Evolutionary conservation across 53 echinoderm and acorn worm species (phyloP).

Genomic region (Crossaster papposus): DNA sequence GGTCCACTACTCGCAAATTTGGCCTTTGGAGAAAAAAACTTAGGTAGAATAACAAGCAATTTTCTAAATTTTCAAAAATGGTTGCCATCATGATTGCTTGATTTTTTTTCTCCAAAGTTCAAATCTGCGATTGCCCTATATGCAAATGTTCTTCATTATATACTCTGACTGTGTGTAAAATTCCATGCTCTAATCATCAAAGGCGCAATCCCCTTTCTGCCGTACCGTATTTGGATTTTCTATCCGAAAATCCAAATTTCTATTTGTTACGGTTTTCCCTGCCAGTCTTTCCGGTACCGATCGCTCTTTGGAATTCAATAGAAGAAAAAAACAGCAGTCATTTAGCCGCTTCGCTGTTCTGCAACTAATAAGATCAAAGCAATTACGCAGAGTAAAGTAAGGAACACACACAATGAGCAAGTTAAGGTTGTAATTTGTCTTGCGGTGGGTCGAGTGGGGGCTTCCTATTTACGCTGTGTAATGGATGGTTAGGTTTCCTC

Average conservation of each 20-base stretch:
- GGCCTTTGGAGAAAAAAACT: too few relatives aligned
- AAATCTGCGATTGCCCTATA: too few relatives aligned
- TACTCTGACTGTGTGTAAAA: too few relatives aligned
- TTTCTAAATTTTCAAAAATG: too few relatives aligned
- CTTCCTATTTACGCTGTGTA: background rate
- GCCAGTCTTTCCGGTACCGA: background rate
- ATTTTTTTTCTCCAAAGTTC: too few relatives aligned
- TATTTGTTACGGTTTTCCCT: background rate
- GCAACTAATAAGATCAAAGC: background rate
- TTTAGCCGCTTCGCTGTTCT: background rate
- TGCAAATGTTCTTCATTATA: too few relatives aligned
- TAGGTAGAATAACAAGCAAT: too few relatives aligned
- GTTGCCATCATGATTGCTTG: too few relatives aligned
- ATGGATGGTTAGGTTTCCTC: background rate
- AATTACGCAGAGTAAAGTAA: background rate
- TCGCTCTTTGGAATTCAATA: background rate
- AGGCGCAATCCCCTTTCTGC: too few relatives aligned
- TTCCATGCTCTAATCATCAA: too few relatives aligned
- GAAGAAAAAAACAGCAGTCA: background rate
- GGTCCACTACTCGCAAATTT: too few relatives aligned
- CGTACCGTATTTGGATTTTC: too few relatives aligned
- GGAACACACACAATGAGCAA: background rate
- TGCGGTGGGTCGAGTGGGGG: background rate
- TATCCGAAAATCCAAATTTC: background rate
- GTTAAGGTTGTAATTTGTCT: background rate